Base-by-base conservation (phyloP, 2,888 invertebrate species). In the Meteorus cinctellus region DNA sequence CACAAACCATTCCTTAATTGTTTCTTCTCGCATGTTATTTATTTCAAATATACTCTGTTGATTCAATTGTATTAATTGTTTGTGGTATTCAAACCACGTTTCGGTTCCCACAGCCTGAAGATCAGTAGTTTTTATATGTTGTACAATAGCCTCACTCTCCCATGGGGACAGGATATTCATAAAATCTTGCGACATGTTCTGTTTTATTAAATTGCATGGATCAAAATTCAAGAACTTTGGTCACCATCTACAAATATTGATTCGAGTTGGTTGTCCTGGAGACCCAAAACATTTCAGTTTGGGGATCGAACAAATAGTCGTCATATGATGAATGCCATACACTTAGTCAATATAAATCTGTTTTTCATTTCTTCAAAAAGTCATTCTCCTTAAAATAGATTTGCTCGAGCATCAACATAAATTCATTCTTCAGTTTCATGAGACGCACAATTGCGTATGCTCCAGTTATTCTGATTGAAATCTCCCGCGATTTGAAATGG, bases 31-130 rank as follows among this genome's bases (percentile, higher is more conserved):
- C 85, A 95, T 91, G 34, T 92, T 92, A 14, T 93, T 92, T 0
- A 96, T 96, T 91, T 97, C 97, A 60, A 96, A 88, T 62, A 96
- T 93, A 1, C 96, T 96, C 90, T 97, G 96, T 89, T 97, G 96
- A 85, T 96, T 96, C 14, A 98, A 88, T 88, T 96, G 95, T 85
- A 97, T 95, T 10, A 97, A 88, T 83, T 94, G 92, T 86, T 96
- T 94, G 86, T 97, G 97, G 90, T 93, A 94, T 82, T 95, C 95
- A 66, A 96, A 90, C 96, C 96, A 96, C 72, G 89, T 87, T 83
- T 91, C 90, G 68, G 91, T 93, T 69, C 96, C 97, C 78, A 97
- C 91, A 78, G 92, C 92, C 79, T 92, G 92, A 41, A 96, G 91
- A 55, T 92, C 90, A 77, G 93, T 94, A 36, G 93, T 90, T 80